Evolutionary conservation across 1,140 invertebrate genomes (phyloP).

Genomic region (Triops cancriformis): DNA sequence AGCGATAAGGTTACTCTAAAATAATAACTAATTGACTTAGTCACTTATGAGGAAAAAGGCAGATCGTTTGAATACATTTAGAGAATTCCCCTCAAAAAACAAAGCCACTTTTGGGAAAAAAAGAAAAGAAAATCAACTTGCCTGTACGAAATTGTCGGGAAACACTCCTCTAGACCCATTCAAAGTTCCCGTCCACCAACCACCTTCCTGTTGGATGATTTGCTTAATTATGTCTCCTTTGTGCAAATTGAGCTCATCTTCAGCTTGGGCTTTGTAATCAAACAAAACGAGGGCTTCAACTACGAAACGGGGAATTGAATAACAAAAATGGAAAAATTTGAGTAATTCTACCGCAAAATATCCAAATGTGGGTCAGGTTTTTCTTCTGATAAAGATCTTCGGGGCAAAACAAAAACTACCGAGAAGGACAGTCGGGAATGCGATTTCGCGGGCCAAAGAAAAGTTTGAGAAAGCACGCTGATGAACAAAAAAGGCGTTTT

Average conservation of each 20-base stretch:
- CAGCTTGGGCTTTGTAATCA: slow-evolving; percentile 67
- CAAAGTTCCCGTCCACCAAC: slow-evolving; percentile 95
- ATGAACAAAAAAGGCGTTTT: not conserved
- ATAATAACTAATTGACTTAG: not conserved
- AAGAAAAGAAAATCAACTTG: slow-evolving; percentile 37
- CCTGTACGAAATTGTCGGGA: slow-evolving; percentile 90
- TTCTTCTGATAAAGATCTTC: not conserved
- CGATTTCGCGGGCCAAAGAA: not conserved
- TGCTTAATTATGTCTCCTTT: slow-evolving; percentile 83
- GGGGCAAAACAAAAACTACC: not conserved
- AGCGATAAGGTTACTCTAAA: not conserved
- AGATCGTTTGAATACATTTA: not conserved
- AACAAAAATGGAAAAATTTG: not conserved
- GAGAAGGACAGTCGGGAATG: not conserved
- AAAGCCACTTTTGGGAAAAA: not conserved
- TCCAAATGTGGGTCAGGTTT: not conserved
- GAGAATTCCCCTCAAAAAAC: not conserved
- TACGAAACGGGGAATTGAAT: slow-evolving; percentile 37
- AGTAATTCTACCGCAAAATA: not conserved
- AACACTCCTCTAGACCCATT: slow-evolving; percentile 86
- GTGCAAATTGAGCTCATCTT: slow-evolving; percentile 71
- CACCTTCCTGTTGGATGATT: slow-evolving; percentile 72
- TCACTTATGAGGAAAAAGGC: not conserved
- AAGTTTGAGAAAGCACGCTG: not conserved
- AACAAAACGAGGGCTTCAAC: slow-evolving; percentile 71